These are phyloP conservation scores for Sminthurinus aureus DNA, from an alignment of 2,888 invertebrate species.

Conservation along the genomic window DNA sequence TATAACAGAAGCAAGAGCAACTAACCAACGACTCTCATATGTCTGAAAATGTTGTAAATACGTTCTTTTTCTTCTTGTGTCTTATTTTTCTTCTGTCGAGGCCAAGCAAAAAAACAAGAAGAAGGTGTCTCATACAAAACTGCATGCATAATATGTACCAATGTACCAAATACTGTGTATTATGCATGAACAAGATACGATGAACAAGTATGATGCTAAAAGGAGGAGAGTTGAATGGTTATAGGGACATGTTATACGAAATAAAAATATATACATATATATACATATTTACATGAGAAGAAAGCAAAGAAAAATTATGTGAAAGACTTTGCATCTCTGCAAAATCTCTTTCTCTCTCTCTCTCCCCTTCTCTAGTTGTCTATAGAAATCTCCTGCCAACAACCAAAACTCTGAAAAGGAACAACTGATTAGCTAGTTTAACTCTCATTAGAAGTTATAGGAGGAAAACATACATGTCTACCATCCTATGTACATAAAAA, in stretches of 20 bases:
- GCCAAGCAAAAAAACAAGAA: slow-evolving; percentile 4
- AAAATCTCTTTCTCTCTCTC: background rate
- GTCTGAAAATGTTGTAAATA: slow-evolving; percentile 15
- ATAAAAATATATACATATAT: background rate
- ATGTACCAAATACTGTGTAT: background rate
- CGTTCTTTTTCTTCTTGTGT: slow-evolving; percentile 3
- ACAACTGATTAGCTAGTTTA: slow-evolving; percentile 32
- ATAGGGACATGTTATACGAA: background rate
- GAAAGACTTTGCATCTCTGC: slow-evolving; percentile 17
- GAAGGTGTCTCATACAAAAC: background rate
- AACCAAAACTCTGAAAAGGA: too few relatives aligned
- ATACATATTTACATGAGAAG: background rate
- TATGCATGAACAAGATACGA: background rate
- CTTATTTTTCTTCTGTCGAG: slow-evolving; percentile 15
- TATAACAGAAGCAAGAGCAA: too few relatives aligned
- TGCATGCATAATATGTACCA: too few relatives aligned
- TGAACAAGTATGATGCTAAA: slow-evolving; percentile 12
- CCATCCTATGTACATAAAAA: background rate
- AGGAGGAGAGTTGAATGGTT: slow-evolving; percentile 3
- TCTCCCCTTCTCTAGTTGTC: background rate
- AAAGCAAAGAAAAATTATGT: too few relatives aligned
- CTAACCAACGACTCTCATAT: slow-evolving; percentile 36
- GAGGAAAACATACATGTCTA: background rate
- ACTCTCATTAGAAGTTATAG: slow-evolving; percentile 21
- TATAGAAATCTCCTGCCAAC: slow-evolving; percentile 20